Conservation (phyloP, 2,113 vertebrate genomes). For the Oreochromis niloticus region DNA sequence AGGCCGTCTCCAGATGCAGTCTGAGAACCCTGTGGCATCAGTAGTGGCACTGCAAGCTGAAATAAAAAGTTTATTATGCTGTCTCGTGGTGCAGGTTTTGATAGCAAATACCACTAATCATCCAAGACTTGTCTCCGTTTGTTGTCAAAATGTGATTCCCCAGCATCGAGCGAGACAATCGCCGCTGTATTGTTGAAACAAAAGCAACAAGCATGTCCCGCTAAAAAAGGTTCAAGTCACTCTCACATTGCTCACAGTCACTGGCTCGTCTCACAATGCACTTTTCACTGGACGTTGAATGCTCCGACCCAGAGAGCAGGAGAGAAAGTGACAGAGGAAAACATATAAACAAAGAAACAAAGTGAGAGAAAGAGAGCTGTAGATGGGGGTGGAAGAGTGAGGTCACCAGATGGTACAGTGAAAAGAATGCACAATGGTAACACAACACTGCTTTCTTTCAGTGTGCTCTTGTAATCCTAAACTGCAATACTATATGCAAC, state of each 20-base stretch:
- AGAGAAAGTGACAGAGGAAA: neutral
- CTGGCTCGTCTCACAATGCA: neutral
- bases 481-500: neutral
- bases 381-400: neutral
- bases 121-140: neutral
- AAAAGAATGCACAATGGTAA: conserved; percentile 63
- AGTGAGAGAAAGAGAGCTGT: neutral
- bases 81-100: neutral
- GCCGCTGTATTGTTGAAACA: conserved; percentile 10
- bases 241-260: conserved; percentile 10
- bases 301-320: neutral
- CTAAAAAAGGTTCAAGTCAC: neutral
- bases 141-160: neutral
- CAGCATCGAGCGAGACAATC: neutral
- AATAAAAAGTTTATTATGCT: conserved; percentile 3
- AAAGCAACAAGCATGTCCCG: neutral
- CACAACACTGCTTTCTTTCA: conserved; percentile 43
- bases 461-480: conserved; percentile 19
- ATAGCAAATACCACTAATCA: neutral
- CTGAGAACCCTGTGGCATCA: neutral
- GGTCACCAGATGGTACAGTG: conserved; percentile 66
- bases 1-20: neutral
- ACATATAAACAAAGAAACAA: conserved; percentile 4
- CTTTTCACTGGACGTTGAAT: neutral
- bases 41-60: neutral